Evolutionary conservation across 2,113 vertebrate species (phyloP).

Genomic region (Sisor rabdophorus): DNA sequence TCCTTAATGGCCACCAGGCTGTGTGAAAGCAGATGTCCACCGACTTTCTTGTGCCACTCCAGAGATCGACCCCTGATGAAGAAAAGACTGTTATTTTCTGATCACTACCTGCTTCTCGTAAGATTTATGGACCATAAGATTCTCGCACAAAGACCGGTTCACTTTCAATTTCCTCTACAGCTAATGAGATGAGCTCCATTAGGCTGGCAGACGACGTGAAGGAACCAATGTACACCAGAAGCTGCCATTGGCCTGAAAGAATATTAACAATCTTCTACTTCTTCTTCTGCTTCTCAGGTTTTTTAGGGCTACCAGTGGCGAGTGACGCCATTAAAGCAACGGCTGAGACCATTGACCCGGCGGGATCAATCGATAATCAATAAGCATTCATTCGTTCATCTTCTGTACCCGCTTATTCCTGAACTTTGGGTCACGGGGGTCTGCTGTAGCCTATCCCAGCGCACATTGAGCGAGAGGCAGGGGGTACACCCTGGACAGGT

Average conservation of each 20-base stretch:
- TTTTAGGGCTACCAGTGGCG: background rate
- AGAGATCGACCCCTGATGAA: constrained; percentile 69
- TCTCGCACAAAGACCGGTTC: constrained; percentile 32
- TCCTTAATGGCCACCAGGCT: constrained; percentile 65
- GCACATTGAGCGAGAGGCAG: too few species aligned
- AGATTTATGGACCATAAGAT: constrained; percentile 23
- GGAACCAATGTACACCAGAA: constrained; percentile 27
- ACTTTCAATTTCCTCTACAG: constrained; percentile 49
- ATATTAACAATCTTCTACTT: constrained; percentile 24
- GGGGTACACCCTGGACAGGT: too few species aligned
- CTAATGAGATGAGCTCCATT: constrained; percentile 47
- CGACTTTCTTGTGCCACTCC: constrained; percentile 72
- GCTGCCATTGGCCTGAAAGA: constrained; percentile 9
- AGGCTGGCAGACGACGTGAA: constrained; percentile 26
- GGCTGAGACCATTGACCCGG: too few species aligned
- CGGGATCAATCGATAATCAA: too few species aligned
- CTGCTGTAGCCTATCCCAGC: too few species aligned
- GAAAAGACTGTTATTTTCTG: constrained; percentile 15
- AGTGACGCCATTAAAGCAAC: too few species aligned
- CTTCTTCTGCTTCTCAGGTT: too few species aligned
- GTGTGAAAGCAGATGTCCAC: constrained; percentile 67
- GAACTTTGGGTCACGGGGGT: too few species aligned
- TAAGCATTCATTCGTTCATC: too few species aligned
- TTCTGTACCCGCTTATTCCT: too few species aligned
- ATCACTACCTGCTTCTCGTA: background rate